Evolutionary conservation across 2,888 invertebrate species (phyloP), one percentile per base, ranked within the genome.

Genomic region (Antitype chi): DNA sequence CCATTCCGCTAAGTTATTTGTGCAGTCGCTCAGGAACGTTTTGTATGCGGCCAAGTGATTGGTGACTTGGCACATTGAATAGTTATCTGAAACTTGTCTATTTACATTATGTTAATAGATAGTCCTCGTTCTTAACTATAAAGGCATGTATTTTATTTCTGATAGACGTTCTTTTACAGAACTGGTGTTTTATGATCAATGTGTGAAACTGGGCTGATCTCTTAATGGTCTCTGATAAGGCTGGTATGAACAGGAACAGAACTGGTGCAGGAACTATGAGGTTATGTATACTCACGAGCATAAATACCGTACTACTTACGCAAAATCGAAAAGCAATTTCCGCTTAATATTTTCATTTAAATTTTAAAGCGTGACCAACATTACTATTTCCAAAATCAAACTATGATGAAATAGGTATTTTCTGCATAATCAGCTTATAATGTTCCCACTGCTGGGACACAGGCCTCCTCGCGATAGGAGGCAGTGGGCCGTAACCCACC

Each of bases 11-110:
- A 52, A 63, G 57, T 67, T 32, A 57, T 32, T 5, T 15, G 47
- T 53, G 63, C 59, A 74, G 80, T 64, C 57, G 53, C 57, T 63
- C 80, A 23, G 74, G 80, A 80, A 69, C 73, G n/a, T 38, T 66
- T 32, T 52, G 62, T 68, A 49, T 43, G 66, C 49, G 55, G 60
- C 53, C 49, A 55, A 78, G 72, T 78, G 66, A 47, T 17, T 17
- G 63, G 8, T 47, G 17, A 68, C 59, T 68, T 74, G 74, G 74
- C 53, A 49, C 38, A 64, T 15, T 47, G 25, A 64, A 53, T 32
- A 74, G 23, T 63, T 28, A 74, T 74, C 80, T 79, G 68, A 79
- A 79, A 79, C 68, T 74, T 49, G 38, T 62, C 66, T 78, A 23
- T 60, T 60, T 23, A 71, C 23, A 55, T 60, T 49, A 67, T 55